Evolutionary conservation across 2,797 vertebrate species (phyloP), one percentile per base, ranked within the genome.

Genomic region (Silurus aristotelis): DNA sequence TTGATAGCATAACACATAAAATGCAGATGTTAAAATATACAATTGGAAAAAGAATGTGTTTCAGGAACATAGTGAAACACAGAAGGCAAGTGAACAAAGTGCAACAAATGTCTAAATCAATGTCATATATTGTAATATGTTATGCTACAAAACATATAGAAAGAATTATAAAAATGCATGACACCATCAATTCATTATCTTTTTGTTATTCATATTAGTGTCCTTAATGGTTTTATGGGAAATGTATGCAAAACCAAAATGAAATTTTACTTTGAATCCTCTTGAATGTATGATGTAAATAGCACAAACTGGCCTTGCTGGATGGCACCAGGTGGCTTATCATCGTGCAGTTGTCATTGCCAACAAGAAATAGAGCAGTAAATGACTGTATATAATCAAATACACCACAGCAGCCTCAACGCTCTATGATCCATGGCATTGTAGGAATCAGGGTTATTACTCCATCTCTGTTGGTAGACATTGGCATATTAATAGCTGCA

Each of bases 271-370:
- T 7, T 1, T 27, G 25, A 43, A 80, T 63, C 22, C 5, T 73
- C 22, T 66, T 66, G 31, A 15, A 68, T 82, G 55, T 52, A 77
- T 63, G 55, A 68, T 78, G n/a, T 77, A 61, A 75, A 70, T 20
- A 77, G 55, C 55, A 82, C 63, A 83, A 77, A 78, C 64, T 60
- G 64, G 52, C 56, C 25, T 73, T 55, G 2, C 63, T 83, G 64
- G 55, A 77, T 63, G 64, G 80, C 63, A 83, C 63, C 63, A 70
- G 80, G 72, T 70, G 80, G 80, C 80, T 63, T 61, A 77, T 86
- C 52, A 83, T 84, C 12, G 13, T 60, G 48, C 66, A 70, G 13
- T 4, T 38, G 64, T 19, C 80, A 66, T 31, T 70, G 79, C 68
- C 84, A 85, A 56, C 6, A 66, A 73, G 48, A 82, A 72, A 80